Evolutionary conservation across 2,113 vertebrate species (phyloP).

Genomic region (Corapipo altera): DNA sequence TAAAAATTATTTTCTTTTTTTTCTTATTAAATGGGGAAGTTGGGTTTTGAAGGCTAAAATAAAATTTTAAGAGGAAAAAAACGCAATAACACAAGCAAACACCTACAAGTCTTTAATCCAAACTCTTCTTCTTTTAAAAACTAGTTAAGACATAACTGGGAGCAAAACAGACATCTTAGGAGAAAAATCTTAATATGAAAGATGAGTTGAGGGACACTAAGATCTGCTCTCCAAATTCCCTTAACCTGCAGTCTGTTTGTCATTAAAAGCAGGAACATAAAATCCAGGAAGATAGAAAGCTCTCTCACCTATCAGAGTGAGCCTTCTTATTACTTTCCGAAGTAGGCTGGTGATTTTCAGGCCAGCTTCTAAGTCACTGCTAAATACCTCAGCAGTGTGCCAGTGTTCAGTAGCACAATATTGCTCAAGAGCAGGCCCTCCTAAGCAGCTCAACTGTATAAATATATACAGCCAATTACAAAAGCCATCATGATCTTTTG

Average conservation of each 20-base stretch:
- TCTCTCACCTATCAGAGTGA: neutral
- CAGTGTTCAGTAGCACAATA: neutral
- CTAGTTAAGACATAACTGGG: neutral
- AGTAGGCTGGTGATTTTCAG: rapidly evolving
- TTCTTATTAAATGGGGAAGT: neutral
- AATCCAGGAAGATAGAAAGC: neutral
- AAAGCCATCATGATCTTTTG: neutral
- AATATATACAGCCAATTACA: neutral
- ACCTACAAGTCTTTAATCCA: neutral
- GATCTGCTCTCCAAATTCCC: neutral
- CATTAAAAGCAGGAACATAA: neutral
- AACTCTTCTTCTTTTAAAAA: neutral
- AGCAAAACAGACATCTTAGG: neutral
- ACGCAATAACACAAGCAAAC: rapidly evolving
- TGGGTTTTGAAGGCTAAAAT: neutral
- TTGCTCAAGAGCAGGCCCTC: neutral
- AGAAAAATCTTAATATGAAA: neutral
- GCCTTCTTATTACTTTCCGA: neutral
- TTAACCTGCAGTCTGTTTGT: neutral
- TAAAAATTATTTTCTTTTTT: neutral
- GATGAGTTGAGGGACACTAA: neutral
- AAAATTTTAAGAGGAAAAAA: neutral
- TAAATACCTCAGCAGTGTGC: neutral
- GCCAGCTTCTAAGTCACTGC: neutral
- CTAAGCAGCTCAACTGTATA: neutral